phyloP scores from a whole-genome alignment of 2,888 invertebrate genomes.

The Hetaerina titia region DNA sequence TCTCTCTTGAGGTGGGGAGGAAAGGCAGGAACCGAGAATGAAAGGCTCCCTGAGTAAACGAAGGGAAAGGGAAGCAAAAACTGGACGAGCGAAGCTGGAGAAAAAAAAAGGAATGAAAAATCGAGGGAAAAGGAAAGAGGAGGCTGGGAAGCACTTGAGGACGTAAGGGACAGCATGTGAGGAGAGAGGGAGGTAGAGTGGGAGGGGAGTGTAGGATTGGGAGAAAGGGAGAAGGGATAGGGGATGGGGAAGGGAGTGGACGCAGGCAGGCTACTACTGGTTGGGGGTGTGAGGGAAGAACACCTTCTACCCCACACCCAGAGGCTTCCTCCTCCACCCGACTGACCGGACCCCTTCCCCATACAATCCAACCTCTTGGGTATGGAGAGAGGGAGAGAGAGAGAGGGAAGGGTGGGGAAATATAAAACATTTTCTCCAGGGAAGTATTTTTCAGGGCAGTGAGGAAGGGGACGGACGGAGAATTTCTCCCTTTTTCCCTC shows the following conservation, averaged over 20 bases:
- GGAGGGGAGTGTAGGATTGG: background rate
- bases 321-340: background rate
- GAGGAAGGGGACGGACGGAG: background rate
- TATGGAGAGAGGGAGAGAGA: background rate
- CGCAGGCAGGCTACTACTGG: no score
- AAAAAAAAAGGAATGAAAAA: constrained; percentile 41
- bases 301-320: background rate
- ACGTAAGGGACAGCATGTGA: background rate
- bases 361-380: background rate
- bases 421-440: constrained; percentile 71
- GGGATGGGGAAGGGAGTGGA: background rate
- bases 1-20: background rate
- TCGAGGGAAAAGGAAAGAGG: constrained; percentile 12
- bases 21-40: background rate
- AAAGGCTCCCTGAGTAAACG: background rate
- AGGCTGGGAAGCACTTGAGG: background rate
- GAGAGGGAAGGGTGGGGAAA: constrained; percentile 71
- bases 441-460: background rate
- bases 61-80: constrained; percentile 4
- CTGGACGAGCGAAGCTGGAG: background rate
- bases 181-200: background rate
- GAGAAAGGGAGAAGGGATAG: no score
- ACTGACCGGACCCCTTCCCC: background rate
- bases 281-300: background rate
- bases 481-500: background rate